Conservation (phyloP, 2,797 vertebrate genomes). For the Cryptoprocta ferox region DNA sequence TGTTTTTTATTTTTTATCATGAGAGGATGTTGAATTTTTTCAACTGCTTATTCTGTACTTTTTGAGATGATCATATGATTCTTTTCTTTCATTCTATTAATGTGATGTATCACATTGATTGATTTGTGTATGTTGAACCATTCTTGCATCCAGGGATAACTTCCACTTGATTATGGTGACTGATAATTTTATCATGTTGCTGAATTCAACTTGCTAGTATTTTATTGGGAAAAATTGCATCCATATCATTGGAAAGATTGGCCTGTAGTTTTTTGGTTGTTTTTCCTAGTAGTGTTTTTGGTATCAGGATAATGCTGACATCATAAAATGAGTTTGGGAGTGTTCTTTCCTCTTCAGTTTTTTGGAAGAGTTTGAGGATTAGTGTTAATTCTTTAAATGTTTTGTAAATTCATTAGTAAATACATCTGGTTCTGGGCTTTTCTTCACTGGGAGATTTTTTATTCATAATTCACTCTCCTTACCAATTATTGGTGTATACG, state of each 20-base stretch:
- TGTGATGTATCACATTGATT: neutral
- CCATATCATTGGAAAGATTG: neutral
- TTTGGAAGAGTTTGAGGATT: neutral
- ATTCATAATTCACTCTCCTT: neutral
- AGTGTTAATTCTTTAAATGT: neutral
- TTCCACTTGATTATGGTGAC: neutral
- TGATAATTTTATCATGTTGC: neutral
- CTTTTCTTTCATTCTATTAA: neutral
- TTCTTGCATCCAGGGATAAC: neutral
- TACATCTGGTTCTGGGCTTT: neutral
- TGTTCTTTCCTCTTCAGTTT: neutral
- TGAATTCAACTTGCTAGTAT: neutral
- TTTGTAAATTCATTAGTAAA: neutral
- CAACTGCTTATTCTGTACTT: neutral
- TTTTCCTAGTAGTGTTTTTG: neutral
- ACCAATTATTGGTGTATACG: neutral
- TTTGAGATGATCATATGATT: neutral
- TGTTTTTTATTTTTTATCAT: neutral
- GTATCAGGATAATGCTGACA: neutral
- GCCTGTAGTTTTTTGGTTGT: neutral
- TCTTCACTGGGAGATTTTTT: neutral
- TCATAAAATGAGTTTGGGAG: neutral
- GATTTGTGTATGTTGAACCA: neutral
- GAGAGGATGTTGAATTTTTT: neutral
- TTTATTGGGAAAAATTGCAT: neutral